These are phyloP conservation scores for Hypotaenidia philippensis DNA, from an alignment of 2,797 vertebrate genomes.

Conservation along the genomic window DNA sequence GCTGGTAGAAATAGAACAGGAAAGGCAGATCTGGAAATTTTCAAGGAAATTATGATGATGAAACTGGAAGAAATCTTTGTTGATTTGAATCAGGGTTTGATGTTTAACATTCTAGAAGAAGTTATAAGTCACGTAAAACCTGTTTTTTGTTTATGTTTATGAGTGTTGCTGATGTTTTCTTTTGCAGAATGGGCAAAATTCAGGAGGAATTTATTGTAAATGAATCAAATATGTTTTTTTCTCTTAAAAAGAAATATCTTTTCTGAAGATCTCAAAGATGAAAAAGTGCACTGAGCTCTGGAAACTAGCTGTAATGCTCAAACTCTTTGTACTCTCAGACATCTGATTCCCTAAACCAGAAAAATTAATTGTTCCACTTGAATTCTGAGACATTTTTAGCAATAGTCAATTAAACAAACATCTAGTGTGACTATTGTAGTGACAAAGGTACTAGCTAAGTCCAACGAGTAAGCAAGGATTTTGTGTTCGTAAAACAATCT, in stretches of 20 bases:
- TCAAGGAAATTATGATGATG: not conserved
- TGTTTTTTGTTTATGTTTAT: not conserved
- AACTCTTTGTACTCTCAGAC: not conserved
- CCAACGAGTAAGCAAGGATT: not conserved
- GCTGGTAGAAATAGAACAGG: not conserved
- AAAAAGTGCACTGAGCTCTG: not conserved
- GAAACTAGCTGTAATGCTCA: not conserved
- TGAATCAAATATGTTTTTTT: not conserved
- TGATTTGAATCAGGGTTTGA: not conserved
- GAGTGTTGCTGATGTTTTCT: not conserved
- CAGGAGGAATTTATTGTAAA: not conserved
- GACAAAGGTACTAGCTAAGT: not conserved
- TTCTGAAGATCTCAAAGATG: not conserved
- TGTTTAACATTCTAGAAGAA: not conserved
- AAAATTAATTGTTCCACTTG: not conserved
- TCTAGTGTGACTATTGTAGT: not conserved
- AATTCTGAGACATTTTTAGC: not conserved
- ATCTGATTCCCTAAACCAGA: not conserved
- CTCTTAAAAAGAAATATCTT: not conserved
- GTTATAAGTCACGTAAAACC: not conserved
- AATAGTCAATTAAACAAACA: not conserved
- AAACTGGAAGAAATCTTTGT: not conserved
- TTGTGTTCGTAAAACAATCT: accelerated
- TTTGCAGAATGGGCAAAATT: not conserved
- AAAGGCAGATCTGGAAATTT: not conserved